These are phyloP conservation scores for Megaptera novaeangliae DNA, from an alignment of 2,113 vertebrate species.

Conservation along the genomic window DNA sequence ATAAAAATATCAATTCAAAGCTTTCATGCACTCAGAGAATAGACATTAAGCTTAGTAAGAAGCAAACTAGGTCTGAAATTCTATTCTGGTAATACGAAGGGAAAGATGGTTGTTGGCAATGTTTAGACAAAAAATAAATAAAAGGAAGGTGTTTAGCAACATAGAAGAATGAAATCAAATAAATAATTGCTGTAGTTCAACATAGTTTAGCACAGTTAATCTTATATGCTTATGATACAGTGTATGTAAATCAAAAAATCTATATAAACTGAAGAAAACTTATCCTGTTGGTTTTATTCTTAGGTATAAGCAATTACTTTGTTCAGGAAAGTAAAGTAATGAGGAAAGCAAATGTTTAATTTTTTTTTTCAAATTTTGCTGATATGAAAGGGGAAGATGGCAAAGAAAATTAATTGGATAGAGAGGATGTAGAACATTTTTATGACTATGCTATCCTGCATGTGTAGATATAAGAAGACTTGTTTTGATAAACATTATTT, in stretches of 20 bases:
- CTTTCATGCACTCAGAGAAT: not conserved
- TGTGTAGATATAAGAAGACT: not conserved
- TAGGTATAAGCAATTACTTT: not conserved
- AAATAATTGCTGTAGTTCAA: not conserved
- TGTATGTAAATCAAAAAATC: not conserved
- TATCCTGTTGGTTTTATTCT: not conserved
- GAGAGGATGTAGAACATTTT: not conserved
- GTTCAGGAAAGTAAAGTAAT: not conserved
- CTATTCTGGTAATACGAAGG: not conserved
- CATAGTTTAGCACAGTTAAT: not conserved
- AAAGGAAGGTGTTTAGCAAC: not conserved
- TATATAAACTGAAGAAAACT: not conserved
- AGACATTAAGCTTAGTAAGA: not conserved
- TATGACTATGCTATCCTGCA: not conserved
- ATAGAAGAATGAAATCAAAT: not conserved
- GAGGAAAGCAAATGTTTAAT: not conserved
- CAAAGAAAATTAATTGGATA: not conserved
- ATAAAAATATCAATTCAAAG: not conserved
- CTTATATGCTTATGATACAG: not conserved
- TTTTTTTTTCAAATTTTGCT: not conserved
- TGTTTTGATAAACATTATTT: not conserved
- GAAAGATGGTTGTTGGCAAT: not conserved
- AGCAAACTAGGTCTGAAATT: not conserved
- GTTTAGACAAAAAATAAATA: not conserved
- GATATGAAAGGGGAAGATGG: not conserved